phyloP scores from a whole-genome alignment of 2,113 vertebrate genomes.

The Lates calcarifer region DNA sequence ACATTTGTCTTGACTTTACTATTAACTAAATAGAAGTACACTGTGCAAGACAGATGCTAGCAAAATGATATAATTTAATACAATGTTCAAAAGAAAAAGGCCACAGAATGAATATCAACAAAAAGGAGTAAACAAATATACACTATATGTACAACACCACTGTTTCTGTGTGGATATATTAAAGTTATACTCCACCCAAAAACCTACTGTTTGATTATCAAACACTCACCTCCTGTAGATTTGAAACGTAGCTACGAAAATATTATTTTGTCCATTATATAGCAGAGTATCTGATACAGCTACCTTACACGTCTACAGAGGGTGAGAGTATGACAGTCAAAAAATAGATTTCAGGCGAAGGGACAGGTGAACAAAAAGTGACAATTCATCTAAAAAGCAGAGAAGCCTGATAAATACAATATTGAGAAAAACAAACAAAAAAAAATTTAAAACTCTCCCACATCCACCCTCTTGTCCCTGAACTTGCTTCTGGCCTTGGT shows the following conservation, averaged over 20 bases:
- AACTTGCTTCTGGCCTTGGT: conserved; percentile 98
- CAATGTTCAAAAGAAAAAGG: conserved; percentile 21
- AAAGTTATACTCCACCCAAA: conserved; percentile 1
- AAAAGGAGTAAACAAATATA: conserved; percentile 28
- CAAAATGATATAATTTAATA: conserved; percentile 37
- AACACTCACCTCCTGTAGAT: neutral
- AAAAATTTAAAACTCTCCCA: conserved; percentile 91
- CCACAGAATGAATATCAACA: conserved; percentile 36
- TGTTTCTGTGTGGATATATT: conserved; percentile 41
- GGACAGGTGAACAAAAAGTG: conserved; percentile 1
- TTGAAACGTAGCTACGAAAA: neutral
- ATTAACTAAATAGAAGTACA: conserved; percentile 20
- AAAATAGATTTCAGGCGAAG: conserved; percentile 2
- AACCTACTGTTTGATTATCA: conserved; percentile 18
- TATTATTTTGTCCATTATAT: neutral
- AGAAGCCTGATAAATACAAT: conserved; percentile 36
- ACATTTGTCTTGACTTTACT: conserved; percentile 1
- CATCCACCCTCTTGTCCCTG: conserved; percentile 96
- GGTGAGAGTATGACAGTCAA: conserved; percentile 11
- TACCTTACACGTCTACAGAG: conserved; percentile 1
- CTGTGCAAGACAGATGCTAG: conserved; percentile 4
- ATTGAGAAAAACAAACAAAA: neutral
- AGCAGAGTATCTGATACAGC: neutral
- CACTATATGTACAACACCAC: conserved; percentile 67
- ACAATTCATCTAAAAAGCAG: conserved; percentile 50